These are phyloP conservation scores for Rhysida immarginata DNA, from an alignment of 1,140 invertebrate genomes.

Conservation along the genomic window DNA sequence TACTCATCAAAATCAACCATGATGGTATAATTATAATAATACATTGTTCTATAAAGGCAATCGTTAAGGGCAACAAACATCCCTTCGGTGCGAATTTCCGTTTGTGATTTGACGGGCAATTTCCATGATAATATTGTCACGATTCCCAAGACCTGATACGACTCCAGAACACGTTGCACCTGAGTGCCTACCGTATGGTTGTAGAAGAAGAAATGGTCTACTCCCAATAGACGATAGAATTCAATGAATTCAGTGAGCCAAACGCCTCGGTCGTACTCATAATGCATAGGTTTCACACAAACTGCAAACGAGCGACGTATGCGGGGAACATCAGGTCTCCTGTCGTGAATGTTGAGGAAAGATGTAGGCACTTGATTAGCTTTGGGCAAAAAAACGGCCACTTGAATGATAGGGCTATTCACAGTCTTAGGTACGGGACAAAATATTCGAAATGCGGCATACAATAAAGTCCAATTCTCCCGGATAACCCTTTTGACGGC, in stretches of 20 bases:
- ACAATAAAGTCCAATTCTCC: not conserved
- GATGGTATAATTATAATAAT: constrained; percentile 9
- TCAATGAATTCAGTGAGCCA: constrained; percentile 1
- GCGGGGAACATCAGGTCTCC: not conserved
- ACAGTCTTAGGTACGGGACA: not conserved
- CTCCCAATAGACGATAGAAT: constrained; percentile 35
- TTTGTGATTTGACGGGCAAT: constrained; percentile 67
- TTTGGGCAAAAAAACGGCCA: not conserved
- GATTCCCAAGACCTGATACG: constrained; percentile 47
- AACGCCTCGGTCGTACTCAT: not conserved
- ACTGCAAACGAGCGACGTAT: not conserved
- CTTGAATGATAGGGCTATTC: not conserved
- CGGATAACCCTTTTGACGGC: not conserved
- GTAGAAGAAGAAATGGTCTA: constrained; percentile 78
- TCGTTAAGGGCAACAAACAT: constrained; percentile 13
- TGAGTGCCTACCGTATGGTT: constrained; percentile 69
- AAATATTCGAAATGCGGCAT: not conserved
- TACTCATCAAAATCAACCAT: constrained; percentile 15
- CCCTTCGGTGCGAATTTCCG: not conserved
- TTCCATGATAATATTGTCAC: constrained; percentile 70
- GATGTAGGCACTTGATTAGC: not conserved
- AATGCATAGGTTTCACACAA: constrained; percentile 4
- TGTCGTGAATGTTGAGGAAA: not conserved
- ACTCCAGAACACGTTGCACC: constrained; percentile 47
- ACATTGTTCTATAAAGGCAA: constrained; percentile 14